These are phyloP conservation scores for Dicrurus megarhynchus DNA, from an alignment of 2,113 vertebrate species.

Conservation along the genomic window DNA sequence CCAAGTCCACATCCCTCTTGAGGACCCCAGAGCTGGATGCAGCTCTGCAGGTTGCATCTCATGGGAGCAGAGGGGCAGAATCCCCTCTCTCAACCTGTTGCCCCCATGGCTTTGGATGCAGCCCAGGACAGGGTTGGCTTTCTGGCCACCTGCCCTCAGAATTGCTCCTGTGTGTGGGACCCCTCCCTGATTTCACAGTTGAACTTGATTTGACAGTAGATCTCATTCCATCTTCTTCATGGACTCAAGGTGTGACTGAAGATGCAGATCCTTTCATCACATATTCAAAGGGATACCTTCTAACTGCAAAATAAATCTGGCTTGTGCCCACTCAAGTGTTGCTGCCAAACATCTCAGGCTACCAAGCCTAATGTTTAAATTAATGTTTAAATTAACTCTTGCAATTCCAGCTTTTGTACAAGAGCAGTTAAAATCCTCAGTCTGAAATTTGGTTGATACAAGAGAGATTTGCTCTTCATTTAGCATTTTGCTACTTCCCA, in stretches of 20 bases:
- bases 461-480: not conserved
- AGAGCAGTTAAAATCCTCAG: not conserved
- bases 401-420: not conserved
- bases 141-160: not conserved
- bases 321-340: conserved; percentile 43
- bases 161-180: not conserved
- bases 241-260: conserved; percentile 48
- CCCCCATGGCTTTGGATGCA: not conserved
- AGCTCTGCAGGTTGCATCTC: not conserved
- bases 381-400: conserved; percentile 39
- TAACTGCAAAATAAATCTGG: conserved; percentile 41
- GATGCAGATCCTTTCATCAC: conserved; percentile 43
- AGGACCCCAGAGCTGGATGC: not conserved
- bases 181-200: not conserved
- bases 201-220: not conserved
- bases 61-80: not conserved
- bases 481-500: not conserved
- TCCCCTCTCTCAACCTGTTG: not conserved
- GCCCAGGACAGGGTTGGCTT: not conserved
- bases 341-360: conserved; percentile 34
- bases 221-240: not conserved
- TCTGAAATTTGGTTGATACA: not conserved
- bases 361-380: not conserved
- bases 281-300: conserved; percentile 34
- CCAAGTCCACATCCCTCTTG: not conserved